A percentile compares a stretch with the other conserved stretches of the same genome.
These are phyloP conservation scores for Acromyrmex charruanus DNA, from an alignment of 1,140 invertebrate genomes.

Conservation along the genomic window DNA sequence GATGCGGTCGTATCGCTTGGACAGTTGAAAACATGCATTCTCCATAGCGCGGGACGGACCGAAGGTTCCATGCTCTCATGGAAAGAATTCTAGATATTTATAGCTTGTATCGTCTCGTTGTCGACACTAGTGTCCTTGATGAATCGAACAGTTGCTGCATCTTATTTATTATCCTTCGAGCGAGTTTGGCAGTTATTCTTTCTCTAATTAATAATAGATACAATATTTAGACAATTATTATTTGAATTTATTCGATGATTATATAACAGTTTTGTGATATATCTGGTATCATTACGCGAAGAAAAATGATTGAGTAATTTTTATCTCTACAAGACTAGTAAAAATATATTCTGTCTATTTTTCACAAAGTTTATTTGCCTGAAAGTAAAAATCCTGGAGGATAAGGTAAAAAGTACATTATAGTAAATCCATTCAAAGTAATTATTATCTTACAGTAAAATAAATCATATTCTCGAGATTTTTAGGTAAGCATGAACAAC, in stretches of 20 bases:
- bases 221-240: not conserved
- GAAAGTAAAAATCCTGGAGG: too few species aligned
- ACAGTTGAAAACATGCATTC: constrained; percentile 54
- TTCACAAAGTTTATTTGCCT: too few species aligned
- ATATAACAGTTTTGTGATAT: not conserved
- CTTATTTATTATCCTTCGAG: not conserved
- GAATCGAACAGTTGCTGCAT: not conserved
- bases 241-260: not conserved
- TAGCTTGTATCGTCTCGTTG: not conserved
- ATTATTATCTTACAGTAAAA: too few species aligned
- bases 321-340: too few species aligned
- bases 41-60: constrained; percentile 3
- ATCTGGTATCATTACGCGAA: not conserved
- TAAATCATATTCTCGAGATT: too few species aligned
- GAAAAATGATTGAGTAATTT: too few species aligned
- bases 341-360: too few species aligned
- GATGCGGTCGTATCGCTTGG: constrained; percentile 47
- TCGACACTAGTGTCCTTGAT: constrained; percentile 20
- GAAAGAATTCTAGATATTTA: constrained; percentile 38
- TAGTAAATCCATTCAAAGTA: too few species aligned
- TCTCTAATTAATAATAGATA: not conserved
- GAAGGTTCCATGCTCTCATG: not conserved
- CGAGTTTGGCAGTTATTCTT: not conserved
- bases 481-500: too few species aligned
- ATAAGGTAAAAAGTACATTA: too few species aligned